Percentiles rank a stretch among this genome's conserved stretches.
Evolutionary conservation across 2,797 vertebrate species (phyloP).

Genomic region (Pagetopsis macropterus): DNA sequence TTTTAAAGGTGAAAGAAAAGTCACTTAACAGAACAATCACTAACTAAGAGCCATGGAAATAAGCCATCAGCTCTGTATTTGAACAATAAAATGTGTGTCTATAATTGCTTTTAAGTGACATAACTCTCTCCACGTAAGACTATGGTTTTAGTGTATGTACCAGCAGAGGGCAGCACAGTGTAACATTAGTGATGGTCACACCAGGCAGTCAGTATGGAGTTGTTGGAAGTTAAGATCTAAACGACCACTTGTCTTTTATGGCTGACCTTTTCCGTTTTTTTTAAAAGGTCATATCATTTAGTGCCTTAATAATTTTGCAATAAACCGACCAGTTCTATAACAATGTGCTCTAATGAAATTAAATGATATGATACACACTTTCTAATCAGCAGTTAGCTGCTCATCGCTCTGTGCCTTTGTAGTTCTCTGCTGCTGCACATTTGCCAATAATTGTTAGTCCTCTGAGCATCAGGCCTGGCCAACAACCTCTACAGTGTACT

Average conservation of each 20-base stretch:
- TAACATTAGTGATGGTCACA: slow-evolving; percentile 19
- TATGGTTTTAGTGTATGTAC: not conserved
- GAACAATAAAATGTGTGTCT: slow-evolving; percentile 4
- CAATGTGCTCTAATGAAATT: slow-evolving; percentile 25
- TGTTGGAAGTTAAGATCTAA: slow-evolving; percentile 9
- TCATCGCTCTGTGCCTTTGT: not conserved
- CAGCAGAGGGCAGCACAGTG: slow-evolving; percentile 73
- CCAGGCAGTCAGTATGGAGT: not conserved
- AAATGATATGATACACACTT: slow-evolving; percentile 29
- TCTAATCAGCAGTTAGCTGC: slow-evolving; percentile 12
- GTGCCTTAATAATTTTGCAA: slow-evolving; percentile 33
- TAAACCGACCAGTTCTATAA: slow-evolving; percentile 7
- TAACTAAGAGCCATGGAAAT: not conserved
- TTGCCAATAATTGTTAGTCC: slow-evolving; percentile 48
- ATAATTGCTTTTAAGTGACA: slow-evolving; percentile 1
- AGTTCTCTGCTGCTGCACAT: slow-evolving; percentile 18
- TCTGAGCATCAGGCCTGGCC: slow-evolving; percentile 32
- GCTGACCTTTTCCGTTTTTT: slow-evolving; percentile 40
- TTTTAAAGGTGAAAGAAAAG: slow-evolving; percentile 42
- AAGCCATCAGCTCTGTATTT: not conserved
- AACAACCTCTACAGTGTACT: slow-evolving; percentile 7
- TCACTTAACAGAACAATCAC: slow-evolving; percentile 1
- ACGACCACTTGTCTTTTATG: slow-evolving; percentile 10
- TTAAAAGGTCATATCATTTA: slow-evolving; percentile 32
- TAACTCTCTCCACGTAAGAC: not conserved